phyloP scores from a whole-genome alignment of 2,888 invertebrate species.

The Orthosia gothica region DNA sequence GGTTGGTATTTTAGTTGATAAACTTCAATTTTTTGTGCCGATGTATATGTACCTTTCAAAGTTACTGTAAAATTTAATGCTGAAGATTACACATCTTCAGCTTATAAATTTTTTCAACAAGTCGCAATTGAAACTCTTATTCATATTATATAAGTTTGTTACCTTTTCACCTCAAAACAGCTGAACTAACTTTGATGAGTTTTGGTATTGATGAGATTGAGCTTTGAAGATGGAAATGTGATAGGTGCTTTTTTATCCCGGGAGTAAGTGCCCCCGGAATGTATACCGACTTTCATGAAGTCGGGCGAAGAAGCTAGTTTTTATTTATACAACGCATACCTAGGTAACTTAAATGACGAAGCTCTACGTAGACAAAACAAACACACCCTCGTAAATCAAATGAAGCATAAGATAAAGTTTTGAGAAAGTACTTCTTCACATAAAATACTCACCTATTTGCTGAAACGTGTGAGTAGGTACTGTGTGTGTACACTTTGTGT shows the following conservation, averaged over 20 bases:
- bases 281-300: too few species aligned
- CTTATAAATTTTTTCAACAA: too few species aligned
- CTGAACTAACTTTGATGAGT: too few species aligned
- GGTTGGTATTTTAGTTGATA: slow-evolving; percentile 2
- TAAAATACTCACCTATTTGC: slow-evolving; percentile 33
- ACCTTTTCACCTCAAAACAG: too few species aligned
- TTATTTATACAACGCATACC: neutral
- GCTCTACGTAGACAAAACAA: neutral
- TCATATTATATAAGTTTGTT: too few species aligned
- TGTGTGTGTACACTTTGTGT: slow-evolving; percentile 39
- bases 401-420: slow-evolving; percentile 42
- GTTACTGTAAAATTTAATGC: neutral
- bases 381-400: slow-evolving; percentile 20
- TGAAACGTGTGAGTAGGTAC: slow-evolving; percentile 21
- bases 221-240: too few species aligned
- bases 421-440: slow-evolving; percentile 21
- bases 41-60: neutral
- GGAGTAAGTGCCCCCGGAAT: too few species aligned
- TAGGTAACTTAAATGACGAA: neutral
- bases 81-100: too few species aligned
- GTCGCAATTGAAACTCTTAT: too few species aligned
- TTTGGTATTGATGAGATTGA: too few species aligned
- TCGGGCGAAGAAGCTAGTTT: too few species aligned
- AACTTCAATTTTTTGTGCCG: slow-evolving; percentile 11
- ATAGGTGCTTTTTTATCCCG: too few species aligned